Base-by-base conservation (phyloP, 2,113 vertebrate species). In the Osmerus mordax region DNA sequence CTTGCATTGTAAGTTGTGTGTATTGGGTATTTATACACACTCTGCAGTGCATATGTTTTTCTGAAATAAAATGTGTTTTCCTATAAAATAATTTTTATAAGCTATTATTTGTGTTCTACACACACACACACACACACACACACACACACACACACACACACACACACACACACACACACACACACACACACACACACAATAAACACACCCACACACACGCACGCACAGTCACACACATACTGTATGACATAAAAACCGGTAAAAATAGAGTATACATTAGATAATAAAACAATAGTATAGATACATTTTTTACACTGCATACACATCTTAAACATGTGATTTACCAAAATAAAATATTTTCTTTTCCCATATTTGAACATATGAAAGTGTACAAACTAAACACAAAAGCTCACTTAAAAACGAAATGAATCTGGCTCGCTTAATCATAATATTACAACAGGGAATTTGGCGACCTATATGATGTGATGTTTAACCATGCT, bases 261-360 rank as follows among this genome's bases (percentile, higher is more conserved):
- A 3, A 12, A 64, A 41, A 25, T 32, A 18, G 4, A 29, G 29
- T 64, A 32, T 6, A 41, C 62, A 64, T n/a, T 28, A 62, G 12
- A 36, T 64, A 16, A 32, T 19, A 4, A 64, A 32, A 36, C 3
- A 64, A 64, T 13, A 62, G 28, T 29, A 62, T 62, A 62, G 60
- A 62, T 62, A 15, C 4, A 62, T 7, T 64, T 64, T 64, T 64
- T 64, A 64, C 62, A 64, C 28, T 63, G 25, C 62, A 36, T 64
- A 64, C 62, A 62, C 14, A 62, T 15, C 21, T 29, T 29, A 6
- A 64, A 3, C 15, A 7, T 64, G 5, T 64, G 3, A 25, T 32
- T 18, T n/a, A 36, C n/a, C 15, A 28, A 25, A 56, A 18, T 62
- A 15, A 15, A 28, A 15, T 62, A 12, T 32, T 7, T 64, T 64